Evolutionary conservation across 1,140 invertebrate genomes (phyloP), one percentile per base, ranked within the genome.

Genomic region (Halictus rubicundus): DNA sequence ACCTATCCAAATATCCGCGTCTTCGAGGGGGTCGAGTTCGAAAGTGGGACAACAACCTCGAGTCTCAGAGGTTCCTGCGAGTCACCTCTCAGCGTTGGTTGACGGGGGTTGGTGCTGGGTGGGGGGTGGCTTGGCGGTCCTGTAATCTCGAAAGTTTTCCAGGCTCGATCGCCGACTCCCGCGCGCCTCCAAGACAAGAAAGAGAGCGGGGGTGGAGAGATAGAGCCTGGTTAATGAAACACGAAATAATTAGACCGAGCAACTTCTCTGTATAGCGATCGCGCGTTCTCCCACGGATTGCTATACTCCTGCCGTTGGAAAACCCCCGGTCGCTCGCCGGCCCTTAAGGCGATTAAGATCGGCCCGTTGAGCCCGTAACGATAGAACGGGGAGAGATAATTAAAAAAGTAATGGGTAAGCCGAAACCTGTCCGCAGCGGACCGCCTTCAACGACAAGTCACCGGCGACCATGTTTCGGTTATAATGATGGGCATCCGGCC

Each of bases 381-480:
- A 83, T 82, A 80, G 75, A 84, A 71, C 42, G 65, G 70, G 37
- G 61, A 61, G 57, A 84, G 85, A 89, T 89, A 88, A 90, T 90
- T 89, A 89, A 89, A 89, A 89, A 90, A 87, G 77, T 91, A 90
- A 90, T 83, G 71, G 81, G 75, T 78, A 84, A 88, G 74, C 63
- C 78, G 80, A 88, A 84, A 86, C 64, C 80, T 71, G 37, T 54
- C 49, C 49, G 49, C 49, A 14, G 42, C 42, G 60, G 72, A 39
- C 59, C 37, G 25, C 52, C 27, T 70, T 80, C 61, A 52, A 65
- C 71, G 68, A 57, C 32, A 46, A 16, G 49, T 54, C 8, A 6
- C 54, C 54, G 21, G 21, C 54, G 54, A n/a, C 54, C 54, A 57
- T 57, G 54, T 57, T 57, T n/a, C 54, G 54, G n/a, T 57, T 57